Base-by-base conservation (phyloP, 2,797 vertebrate species). In the Dallia pectoralis region DNA sequence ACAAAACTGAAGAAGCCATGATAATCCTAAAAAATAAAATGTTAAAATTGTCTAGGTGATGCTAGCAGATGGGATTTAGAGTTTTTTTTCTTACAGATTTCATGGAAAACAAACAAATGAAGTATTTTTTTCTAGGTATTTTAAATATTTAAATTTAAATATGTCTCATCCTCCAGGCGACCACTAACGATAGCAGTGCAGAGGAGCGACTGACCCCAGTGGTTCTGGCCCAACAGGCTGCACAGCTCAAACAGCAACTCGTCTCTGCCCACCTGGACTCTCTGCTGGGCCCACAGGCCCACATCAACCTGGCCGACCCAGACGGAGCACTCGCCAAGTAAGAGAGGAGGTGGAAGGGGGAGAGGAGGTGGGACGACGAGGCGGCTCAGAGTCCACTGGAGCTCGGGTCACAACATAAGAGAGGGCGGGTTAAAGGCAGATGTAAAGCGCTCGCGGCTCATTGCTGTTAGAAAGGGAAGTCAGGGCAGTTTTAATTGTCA, bases 151-250 rank as follows among this genome's bases (percentile, higher is more conserved):
- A n/a, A n/a, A n/a, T n/a, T n/a, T n/a, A n/a, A n/a, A 15, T 65
- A 44, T 51, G 25, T 19, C 63, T 19, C 63, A 1, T 5, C 8
- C 19, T 18, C 32, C 63, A 98, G 97, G 85, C 86, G 32, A 88
- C 90, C 4, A 91, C 94, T 66, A 96, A 96, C 86, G 96, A 97
- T 75, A 93, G 93, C 12, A 89, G 91, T 9, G 86, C 91, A 0
- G 96, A 98, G 85, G 97, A 98, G 88, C 94, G 95, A 72, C 92
- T 99, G 76, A 97, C 94, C 12, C 95, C 97, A 0, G 94, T 96
- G 84, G 93, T 94, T 1, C 89, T 98, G 29, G 95, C 96, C 72
- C 94, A 96, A 87, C 96, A 97, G 81, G 94, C 97, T 0, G 95
- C 93, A 1, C 90, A 92, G 77, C 93, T 98, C 82, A 97, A 97